phyloP scores from a whole-genome alignment of 1,140 invertebrate genomes.

The Globodera rostochiensis region DNA sequence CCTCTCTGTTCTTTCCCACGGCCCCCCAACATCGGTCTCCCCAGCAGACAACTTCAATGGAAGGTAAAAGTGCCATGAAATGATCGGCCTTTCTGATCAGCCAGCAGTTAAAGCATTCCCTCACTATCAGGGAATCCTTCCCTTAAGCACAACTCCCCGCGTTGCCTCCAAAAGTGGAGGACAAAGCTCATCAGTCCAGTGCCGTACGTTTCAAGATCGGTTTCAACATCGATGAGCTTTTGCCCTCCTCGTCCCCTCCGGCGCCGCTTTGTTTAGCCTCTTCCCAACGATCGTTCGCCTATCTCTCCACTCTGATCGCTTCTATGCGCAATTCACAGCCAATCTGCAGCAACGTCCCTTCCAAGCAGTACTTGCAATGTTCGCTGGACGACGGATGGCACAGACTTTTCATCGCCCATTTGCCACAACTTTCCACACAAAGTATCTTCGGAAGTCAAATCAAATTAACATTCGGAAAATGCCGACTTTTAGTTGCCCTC shows the following conservation, averaged over 20 bases:
- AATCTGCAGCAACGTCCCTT: constrained; percentile 16
- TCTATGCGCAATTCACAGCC: constrained; percentile 25
- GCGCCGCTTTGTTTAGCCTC: constrained; percentile 5
- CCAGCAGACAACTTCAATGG: not conserved
- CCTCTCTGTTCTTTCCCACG: constrained; percentile 27
- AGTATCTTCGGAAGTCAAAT: not conserved
- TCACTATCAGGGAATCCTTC: not conserved
- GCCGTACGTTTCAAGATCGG: constrained; percentile 3
- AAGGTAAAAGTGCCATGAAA: not conserved
- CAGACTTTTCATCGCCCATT: constrained; percentile 44
- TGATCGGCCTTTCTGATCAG: not conserved
- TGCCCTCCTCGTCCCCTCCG: not conserved
- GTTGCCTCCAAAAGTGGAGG: not conserved
- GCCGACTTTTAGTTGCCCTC: not conserved
- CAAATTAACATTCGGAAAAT: too few relatives aligned
- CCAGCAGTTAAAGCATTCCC: not conserved
- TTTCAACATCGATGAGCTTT: constrained; percentile 16
- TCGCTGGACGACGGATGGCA: constrained; percentile 43
- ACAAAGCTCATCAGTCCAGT: not conserved
- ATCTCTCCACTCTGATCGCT: constrained; percentile 26
- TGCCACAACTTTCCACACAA: not conserved
- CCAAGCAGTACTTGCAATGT: constrained; percentile 23
- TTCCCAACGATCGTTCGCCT: constrained; percentile 22
- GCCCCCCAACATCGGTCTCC: not conserved
- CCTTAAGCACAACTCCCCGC: constrained; percentile 13